phyloP scores from a whole-genome alignment of 2,888 invertebrate species.

The Lathronympha strigana region DNA sequence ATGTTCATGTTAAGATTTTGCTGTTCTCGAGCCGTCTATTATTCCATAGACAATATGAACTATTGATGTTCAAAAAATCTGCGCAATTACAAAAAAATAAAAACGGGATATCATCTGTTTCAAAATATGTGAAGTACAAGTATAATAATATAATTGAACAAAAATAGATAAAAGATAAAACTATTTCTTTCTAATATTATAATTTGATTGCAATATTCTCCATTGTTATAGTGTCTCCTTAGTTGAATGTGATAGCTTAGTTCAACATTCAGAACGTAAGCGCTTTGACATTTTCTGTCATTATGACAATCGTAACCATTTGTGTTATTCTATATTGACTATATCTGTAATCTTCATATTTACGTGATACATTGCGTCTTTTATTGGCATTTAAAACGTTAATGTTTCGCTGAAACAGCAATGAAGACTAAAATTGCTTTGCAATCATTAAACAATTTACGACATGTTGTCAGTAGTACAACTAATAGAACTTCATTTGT shows the following conservation, averaged over 20 bases:
- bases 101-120: not conserved
- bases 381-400: not conserved
- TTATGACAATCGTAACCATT: not conserved
- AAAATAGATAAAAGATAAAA: no score
- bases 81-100: not conserved
- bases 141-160: no score
- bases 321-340: not conserved
- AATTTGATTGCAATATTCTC: no score
- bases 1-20: not conserved
- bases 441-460: slow-evolving; percentile 3
- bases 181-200: no score
- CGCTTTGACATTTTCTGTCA: slow-evolving; percentile 7
- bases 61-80: slow-evolving; percentile 1
- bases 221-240: no score
- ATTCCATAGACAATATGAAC: slow-evolving; percentile 1
- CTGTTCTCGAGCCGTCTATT: not conserved
- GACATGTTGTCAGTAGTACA: slow-evolving; percentile 4
- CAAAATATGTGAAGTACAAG: not conserved
- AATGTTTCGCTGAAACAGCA: not conserved
- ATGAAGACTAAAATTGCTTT: not conserved
- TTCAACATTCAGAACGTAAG: slow-evolving; percentile 5
- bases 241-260: no score
- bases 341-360: not conserved
- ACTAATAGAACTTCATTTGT: slow-evolving; percentile 30
- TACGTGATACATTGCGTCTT: slow-evolving; percentile 6